Evolutionary conservation across 2,888 invertebrate genomes (phyloP).

Genomic region (Plebejus argus): DNA sequence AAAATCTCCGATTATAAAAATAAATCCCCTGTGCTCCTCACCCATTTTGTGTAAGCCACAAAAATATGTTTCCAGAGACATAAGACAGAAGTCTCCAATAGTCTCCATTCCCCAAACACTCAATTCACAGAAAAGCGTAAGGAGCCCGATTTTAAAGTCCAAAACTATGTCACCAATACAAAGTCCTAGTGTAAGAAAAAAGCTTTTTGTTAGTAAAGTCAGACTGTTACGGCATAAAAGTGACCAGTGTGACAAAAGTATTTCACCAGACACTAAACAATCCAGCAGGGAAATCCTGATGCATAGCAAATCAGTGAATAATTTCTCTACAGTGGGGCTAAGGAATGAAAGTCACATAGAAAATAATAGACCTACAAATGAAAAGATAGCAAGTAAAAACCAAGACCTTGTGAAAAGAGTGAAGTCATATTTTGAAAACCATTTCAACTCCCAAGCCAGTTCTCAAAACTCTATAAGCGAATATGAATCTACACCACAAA

Average conservation of each 20-base stretch:
- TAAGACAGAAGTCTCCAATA: slow-evolving; percentile 50
- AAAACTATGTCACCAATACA: slow-evolving; percentile 50
- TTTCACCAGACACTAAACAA: slow-evolving; percentile 25
- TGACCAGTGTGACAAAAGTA: slow-evolving; percentile 26
- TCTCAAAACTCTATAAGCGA: slow-evolving; percentile 65
- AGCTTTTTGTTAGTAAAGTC: slow-evolving; percentile 47
- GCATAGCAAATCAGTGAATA: background rate
- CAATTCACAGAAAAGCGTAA: slow-evolving; percentile 38
- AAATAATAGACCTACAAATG: background rate
- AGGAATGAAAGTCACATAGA: background rate
- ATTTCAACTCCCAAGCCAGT: slow-evolving; percentile 59
- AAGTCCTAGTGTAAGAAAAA: slow-evolving; percentile 54
- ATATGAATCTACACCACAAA: slow-evolving; percentile 58
- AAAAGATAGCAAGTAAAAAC: slow-evolving; percentile 12
- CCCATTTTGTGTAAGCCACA: slow-evolving; percentile 48
- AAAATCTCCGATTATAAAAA: slow-evolving; percentile 50
- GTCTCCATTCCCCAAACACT: slow-evolving; percentile 36
- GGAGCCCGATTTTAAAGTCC: slow-evolving; percentile 58
- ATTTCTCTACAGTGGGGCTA: background rate
- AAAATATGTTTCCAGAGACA: slow-evolving; percentile 37
- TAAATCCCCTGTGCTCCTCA: slow-evolving; percentile 42
- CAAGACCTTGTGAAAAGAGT: slow-evolving; percentile 53
- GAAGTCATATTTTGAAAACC: slow-evolving; percentile 60
- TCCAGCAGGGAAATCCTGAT: background rate
- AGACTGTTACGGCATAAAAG: background rate